These are phyloP conservation scores for Pseudolaguvia tuberculata DNA, from an alignment of 2,113 vertebrate genomes.

Conservation along the genomic window DNA sequence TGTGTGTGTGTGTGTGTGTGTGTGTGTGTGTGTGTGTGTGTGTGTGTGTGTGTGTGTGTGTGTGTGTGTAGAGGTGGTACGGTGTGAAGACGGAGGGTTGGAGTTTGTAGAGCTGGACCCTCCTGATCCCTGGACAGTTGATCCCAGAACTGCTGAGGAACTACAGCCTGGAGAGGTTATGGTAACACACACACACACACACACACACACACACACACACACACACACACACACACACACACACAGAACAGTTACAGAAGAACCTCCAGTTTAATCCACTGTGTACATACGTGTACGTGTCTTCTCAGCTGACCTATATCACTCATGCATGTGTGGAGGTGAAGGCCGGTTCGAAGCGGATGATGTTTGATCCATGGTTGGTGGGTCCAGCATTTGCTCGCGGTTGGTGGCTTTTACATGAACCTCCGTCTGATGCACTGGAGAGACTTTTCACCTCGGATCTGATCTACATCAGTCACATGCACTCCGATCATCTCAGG, in stretches of 20 bases:
- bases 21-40: too few species aligned
- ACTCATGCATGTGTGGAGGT: slow-evolving; percentile 78
- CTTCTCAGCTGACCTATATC: slow-evolving; percentile 69
- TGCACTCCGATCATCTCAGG: slow-evolving; percentile 81
- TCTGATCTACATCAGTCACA: slow-evolving; percentile 78
- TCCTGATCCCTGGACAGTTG: slow-evolving; percentile 71
- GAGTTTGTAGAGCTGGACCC: slow-evolving; percentile 69
- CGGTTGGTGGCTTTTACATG: slow-evolving; percentile 79
- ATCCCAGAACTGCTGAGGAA: slow-evolving; percentile 59
- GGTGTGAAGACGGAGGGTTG: slow-evolving; percentile 60
- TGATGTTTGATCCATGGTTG: slow-evolving; percentile 77
- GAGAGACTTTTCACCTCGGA: slow-evolving; percentile 68
- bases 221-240: not conserved
- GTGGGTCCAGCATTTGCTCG: slow-evolving; percentile 74
- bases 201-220: not conserved
- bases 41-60: too few species aligned
- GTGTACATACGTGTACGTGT: not conserved
- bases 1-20: slow-evolving; percentile 9
- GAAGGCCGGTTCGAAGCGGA: slow-evolving; percentile 61
- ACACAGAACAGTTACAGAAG: not conserved
- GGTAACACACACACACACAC: slow-evolving; percentile 50
- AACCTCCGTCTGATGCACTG: slow-evolving; percentile 69
- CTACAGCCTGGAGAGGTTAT: slow-evolving; percentile 70
- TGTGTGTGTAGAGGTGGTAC: slow-evolving; percentile 61
- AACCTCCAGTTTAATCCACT: not conserved